Conservation (phyloP, 2,888 invertebrate species). For the Tenthredo mesomela region DNA sequence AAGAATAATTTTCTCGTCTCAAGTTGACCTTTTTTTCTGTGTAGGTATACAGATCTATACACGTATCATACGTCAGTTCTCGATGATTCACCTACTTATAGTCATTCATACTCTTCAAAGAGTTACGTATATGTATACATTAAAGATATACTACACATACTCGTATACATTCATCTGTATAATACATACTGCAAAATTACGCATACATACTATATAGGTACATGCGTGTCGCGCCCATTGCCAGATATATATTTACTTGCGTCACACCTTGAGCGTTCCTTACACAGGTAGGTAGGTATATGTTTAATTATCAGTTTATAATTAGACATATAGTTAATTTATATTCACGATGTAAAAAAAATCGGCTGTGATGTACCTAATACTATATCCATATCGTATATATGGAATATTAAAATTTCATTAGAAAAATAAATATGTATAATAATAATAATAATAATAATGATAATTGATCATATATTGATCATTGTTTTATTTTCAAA, state of each 20-base stretch:
- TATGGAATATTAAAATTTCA: too few relatives aligned
- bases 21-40: too few relatives aligned
- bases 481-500: too few relatives aligned
- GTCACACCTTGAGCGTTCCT: not conserved
- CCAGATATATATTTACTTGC: not conserved
- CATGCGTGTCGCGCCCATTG: not conserved
- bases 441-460: too few relatives aligned
- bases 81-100: conserved; percentile 18
- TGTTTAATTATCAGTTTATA: not conserved
- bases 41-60: not conserved
- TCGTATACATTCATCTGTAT: not conserved
- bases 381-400: too few relatives aligned
- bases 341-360: too few relatives aligned
- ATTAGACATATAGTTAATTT: not conserved
- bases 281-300: not conserved
- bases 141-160: too few relatives aligned
- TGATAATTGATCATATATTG: too few relatives aligned
- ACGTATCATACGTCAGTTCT: not conserved
- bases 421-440: too few relatives aligned
- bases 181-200: not conserved
- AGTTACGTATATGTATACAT: not conserved
- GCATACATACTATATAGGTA: not conserved
- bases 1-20: too few relatives aligned
- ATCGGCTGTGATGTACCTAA: too few relatives aligned
- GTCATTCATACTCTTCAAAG: conserved; percentile 3